A percentile compares a stretch with the other conserved stretches of the same genome.
phyloP scores from a whole-genome alignment of 2,113 vertebrate species.

The Herpetotheres cachinnans region DNA sequence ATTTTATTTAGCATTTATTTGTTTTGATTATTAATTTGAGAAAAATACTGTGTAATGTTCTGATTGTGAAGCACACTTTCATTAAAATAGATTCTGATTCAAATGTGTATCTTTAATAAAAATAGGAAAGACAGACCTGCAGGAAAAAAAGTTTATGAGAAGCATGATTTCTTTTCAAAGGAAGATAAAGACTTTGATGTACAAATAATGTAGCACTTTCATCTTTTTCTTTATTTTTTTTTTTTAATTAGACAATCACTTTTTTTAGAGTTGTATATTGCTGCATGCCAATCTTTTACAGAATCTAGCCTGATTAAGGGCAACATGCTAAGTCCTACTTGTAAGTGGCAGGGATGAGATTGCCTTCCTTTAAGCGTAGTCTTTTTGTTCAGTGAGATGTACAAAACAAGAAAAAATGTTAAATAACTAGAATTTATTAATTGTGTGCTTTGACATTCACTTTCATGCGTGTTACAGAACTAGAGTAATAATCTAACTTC shows the following conservation, averaged over 20 bases:
- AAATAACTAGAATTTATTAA: not conserved
- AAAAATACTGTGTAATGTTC: not conserved
- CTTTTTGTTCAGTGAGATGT: not conserved
- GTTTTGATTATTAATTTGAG: not conserved
- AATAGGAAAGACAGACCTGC: not conserved
- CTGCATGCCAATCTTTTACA: not conserved
- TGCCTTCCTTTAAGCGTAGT: not conserved
- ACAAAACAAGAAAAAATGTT: not conserved
- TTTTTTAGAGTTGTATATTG: not conserved
- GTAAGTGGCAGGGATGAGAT: not conserved
- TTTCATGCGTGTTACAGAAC: not conserved
- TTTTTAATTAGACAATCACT: not conserved
- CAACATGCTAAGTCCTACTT: not conserved
- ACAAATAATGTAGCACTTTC: not conserved
- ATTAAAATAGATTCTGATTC: not conserved
- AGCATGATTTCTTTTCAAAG: not conserved
- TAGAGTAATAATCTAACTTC: not conserved
- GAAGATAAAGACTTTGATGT: not conserved
- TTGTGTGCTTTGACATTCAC: not conserved
- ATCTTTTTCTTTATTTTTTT: not conserved
- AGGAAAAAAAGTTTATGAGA: not conserved
- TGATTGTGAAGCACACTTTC: accelerated
- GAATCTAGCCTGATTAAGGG: not conserved
- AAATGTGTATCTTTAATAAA: not conserved
- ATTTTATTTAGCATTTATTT: not conserved